These are phyloP conservation scores for Platycnemis pennipes DNA, from an alignment of 2,888 invertebrate species.

Conservation along the genomic window DNA sequence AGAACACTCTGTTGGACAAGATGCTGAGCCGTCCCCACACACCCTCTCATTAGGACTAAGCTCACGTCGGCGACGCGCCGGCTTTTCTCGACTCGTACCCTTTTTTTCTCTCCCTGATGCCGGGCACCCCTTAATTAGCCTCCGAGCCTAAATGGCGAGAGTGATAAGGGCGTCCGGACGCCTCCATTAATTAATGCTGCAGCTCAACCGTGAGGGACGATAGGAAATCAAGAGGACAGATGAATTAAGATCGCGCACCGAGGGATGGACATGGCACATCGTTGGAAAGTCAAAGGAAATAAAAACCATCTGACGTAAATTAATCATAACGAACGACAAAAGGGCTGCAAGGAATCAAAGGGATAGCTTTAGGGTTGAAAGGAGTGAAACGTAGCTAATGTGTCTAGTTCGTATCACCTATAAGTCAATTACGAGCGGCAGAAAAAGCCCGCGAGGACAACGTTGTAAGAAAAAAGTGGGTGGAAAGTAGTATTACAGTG, in stretches of 20 bases:
- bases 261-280: background rate
- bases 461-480: too few relatives aligned
- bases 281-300: background rate
- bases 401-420: too few relatives aligned
- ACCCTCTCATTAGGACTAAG: background rate
- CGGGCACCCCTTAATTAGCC: background rate
- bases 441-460: too few relatives aligned
- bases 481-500: too few relatives aligned
- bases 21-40: background rate
- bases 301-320: background rate
- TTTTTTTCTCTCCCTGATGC: background rate
- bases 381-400: too few relatives aligned
- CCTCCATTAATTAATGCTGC: background rate
- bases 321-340: background rate
- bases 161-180: background rate
- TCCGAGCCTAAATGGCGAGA: background rate
- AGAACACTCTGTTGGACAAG: background rate
- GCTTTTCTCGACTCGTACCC: background rate
- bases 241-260: too few relatives aligned
- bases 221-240: background rate
- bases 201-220: background rate
- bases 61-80: background rate
- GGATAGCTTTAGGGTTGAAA: too few relatives aligned
- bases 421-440: too few relatives aligned
- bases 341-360: background rate